Base-by-base conservation (phyloP, 2,797 vertebrate species). In the Glossophaga mutica region DNA sequence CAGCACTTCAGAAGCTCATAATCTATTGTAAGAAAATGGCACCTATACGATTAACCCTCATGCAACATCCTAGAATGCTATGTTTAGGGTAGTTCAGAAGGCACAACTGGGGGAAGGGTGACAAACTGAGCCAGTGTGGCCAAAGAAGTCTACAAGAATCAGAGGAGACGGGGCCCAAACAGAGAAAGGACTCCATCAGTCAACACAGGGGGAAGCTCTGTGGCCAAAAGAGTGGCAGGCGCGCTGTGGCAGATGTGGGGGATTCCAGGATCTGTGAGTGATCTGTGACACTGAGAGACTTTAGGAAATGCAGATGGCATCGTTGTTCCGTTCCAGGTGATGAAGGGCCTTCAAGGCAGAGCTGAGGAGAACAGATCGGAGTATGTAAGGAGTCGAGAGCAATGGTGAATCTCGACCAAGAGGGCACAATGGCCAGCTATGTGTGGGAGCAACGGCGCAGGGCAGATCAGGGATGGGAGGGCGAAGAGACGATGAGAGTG, bases 181-280 rank as follows among this genome's bases (percentile, higher is more conserved):
- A 46, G n/a, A 44, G 59, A 26, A 46, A 65, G 24, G 59, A 29
- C 59, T 11, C 44, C 57, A 7, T 24, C 55, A 42, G 0, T 50
- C 57, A 48, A 8, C 24, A 3, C 15, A 29, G 0, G 7, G 8
- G 3, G 10, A 50, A 6, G 3, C 1, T 0, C 19, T 11, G 3
- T 5, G 2, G 37, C 29, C n/a, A 57, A 32, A 57, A 10, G 52
- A 65, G n/a, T 0, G 26, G 34, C 50, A 2, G 2, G 15, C 2
- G 0, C 12, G 0, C 26, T 46, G 76, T 39, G 46, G 19, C 4
- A 6, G 12, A 9, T 3, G 0, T 19, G 16, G 18, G 50, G 37
- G 24, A 55, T 22, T 46, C 62, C 26, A 29, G 37, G 8, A 22
- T 21, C 14, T 24, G 21, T 11, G n/a, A 18, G 6, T 71, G 18